A percentile compares a stretch with the other conserved stretches of the same genome.
These are phyloP conservation scores for Nematolebias whitei DNA, from an alignment of 2,113 vertebrate genomes.

Conservation along the genomic window DNA sequence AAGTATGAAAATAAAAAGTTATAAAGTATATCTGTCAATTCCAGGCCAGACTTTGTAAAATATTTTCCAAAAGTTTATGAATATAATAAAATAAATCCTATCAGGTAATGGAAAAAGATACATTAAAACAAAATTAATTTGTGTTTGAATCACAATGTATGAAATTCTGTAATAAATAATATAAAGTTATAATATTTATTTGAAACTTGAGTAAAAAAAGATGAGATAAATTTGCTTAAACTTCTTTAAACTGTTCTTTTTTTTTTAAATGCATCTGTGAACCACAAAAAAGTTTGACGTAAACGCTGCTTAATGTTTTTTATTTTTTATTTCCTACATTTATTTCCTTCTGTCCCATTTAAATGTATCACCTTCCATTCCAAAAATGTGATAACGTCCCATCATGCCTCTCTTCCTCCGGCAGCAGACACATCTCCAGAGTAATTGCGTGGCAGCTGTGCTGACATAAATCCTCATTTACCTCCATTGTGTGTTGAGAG, in stretches of 20 bases:
- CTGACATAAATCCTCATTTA: constrained; percentile 51
- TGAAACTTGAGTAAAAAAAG: background rate
- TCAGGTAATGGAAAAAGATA: background rate
- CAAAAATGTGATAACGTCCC: background rate
- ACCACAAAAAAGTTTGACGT: background rate
- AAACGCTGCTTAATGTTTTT: background rate
- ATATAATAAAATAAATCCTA: background rate
- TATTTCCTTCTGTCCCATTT: background rate
- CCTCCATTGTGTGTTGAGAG: constrained; percentile 7
- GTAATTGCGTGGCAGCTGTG: constrained; percentile 46
- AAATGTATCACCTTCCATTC: background rate
- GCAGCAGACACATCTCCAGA: constrained; percentile 2
- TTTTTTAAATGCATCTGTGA: background rate
- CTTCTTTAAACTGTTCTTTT: background rate
- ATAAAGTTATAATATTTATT: too few relatives aligned
- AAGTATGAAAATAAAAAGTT: too few relatives aligned
- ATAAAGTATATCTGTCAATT: too few relatives aligned
- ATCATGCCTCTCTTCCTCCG: background rate
- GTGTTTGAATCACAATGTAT: too few relatives aligned
- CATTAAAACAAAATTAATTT: background rate
- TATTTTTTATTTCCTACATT: background rate
- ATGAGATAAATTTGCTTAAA: background rate
- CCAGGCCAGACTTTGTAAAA: too few relatives aligned
- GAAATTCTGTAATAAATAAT: too few relatives aligned
- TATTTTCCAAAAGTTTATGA: too few relatives aligned